Evolutionary conservation across 2,113 vertebrate species (phyloP), one percentile per base, ranked within the genome.

Genomic region (human): DNA sequence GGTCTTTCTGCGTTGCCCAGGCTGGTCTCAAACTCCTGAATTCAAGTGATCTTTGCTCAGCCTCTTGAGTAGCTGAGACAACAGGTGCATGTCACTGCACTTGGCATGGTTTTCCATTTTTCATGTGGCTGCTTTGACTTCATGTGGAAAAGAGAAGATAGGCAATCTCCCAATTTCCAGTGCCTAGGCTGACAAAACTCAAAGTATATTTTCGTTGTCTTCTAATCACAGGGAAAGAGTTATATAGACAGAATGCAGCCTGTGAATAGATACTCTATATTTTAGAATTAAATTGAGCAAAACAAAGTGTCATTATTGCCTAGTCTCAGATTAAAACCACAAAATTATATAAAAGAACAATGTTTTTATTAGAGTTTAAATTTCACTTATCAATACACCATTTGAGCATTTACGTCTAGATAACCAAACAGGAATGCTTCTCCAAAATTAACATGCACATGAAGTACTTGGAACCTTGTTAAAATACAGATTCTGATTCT

Each of bases 271-370:
- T 72, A 23, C 27, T 94, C 17, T 61, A 11, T 16, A 55, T 72
- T 86, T 80, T 50, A 83, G 38, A 85, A 91, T 43, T 45, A 93
- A 89, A 61, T 48, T 75, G 30, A 84, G n/a, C 25, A 32, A 89
- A 85, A 73, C 22, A 6, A 50, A 70, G 14, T 32, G 50, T 64
- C 18, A 18, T 20, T 30, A 48, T 73, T 38, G 50, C 22, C 48
- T 68, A 30, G n/a, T 48, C 73, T 50, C 22, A 17, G 35, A 55
- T 75, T 52, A 87, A 86, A 90, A 90, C 16, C 90, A 59, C 57
- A 81, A 30, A 25, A 32, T 27, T 43, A 55, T 17, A 43, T 45
- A 38, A 86, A 92, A 87, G 35, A 45, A 23, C 8, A 55, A 48
- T 22, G 7, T 27, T 43, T 64, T 78, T 55, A 43, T 40, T 35